Evolutionary conservation across 2,797 vertebrate genomes (phyloP), one percentile per base, ranked within the genome.

Genomic region (Peromyscus attwateri): DNA sequence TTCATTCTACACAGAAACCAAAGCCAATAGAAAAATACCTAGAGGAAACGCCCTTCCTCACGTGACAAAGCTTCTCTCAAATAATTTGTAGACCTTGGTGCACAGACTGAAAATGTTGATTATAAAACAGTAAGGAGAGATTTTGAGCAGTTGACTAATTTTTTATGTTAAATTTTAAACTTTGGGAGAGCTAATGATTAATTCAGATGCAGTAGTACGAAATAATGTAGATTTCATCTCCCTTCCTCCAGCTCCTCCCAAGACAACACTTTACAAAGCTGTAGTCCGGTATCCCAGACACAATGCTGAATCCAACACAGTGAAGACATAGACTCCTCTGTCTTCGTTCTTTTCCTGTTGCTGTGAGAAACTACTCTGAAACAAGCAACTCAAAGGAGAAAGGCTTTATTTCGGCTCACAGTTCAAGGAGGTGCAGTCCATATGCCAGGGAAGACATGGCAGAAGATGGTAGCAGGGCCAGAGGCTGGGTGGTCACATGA

Each of bases 81-180:
- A 55, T 70, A 70, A 80, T 84, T 88, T 85, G 7, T 82, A 21
- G 76, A 25, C 73, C 62, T 95, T 68, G 90, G 85, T 73, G 37
- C n/a, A 79, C 21, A 60, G n/a, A 25, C 81, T 85, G 75, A 80
- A 92, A 93, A 70, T 49, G 40, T 64, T 57, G 76, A 37, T 80
- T 84, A 70, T 83, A 92, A 87, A 80, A n/a, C 52, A 66, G 31
- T 79, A 82, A 34, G n/a, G 62, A 70, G 40, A 95, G 37, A 79
- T 82, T 95, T 83, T 82, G 70, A 94, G 89, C n/a, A 83, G 87
- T 75, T 92, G 76, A n/a, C 62, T 94, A 79, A 23, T 66, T 92
- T 88, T 70, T 40, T 31, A 34, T 80, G 62, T 82, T 87, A 71
- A 43, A 81, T n/a, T 52, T 46, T 37, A 89, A 88, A 43, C 21